Conservation (phyloP, 92 coral and sea anemone genomes). For the Muricea muricata region DNA sequence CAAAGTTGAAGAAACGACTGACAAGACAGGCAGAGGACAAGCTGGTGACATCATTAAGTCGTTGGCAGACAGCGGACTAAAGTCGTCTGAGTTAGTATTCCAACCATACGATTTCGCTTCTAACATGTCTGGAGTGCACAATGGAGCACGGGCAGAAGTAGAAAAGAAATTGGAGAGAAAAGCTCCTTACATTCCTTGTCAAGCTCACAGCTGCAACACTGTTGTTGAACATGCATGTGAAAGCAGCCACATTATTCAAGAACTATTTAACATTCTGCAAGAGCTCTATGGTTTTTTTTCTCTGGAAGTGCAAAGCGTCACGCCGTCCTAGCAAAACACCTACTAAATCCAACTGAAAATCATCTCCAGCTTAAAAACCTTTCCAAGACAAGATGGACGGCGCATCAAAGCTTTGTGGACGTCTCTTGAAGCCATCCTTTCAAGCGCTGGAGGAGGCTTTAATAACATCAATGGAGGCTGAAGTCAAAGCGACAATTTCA, state of each 20-base stretch:
- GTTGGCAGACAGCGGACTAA: not conserved
- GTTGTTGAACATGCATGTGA: not conserved
- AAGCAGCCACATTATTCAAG: not conserved
- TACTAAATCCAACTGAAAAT: not conserved
- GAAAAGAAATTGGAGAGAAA: constrained; percentile 16
- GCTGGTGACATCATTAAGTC: not conserved
- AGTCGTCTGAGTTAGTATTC: not conserved
- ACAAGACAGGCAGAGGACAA: constrained; percentile 9
- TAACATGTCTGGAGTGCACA: constrained; percentile 7
- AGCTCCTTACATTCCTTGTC: constrained; percentile 12
- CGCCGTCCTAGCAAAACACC: constrained; percentile 7
- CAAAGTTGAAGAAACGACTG: constrained; percentile 2
- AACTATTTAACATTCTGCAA: not conserved
- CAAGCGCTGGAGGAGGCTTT: not conserved
- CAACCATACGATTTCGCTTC: not conserved
- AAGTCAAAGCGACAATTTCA: not conserved
- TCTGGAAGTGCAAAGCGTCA: constrained; percentile 19
- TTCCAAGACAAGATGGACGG: constrained; percentile 6
- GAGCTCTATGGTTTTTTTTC: not conserved
- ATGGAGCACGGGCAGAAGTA: constrained; percentile 10
- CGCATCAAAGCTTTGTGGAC: not conserved
- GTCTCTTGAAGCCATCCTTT: not conserved
- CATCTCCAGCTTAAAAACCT: not conserved
- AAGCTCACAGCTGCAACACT: not conserved
- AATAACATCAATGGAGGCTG: not conserved